Evolutionary conservation across 2,113 vertebrate species (phyloP), one percentile per base, ranked within the genome.

Genomic region (Anhinga rufa): DNA sequence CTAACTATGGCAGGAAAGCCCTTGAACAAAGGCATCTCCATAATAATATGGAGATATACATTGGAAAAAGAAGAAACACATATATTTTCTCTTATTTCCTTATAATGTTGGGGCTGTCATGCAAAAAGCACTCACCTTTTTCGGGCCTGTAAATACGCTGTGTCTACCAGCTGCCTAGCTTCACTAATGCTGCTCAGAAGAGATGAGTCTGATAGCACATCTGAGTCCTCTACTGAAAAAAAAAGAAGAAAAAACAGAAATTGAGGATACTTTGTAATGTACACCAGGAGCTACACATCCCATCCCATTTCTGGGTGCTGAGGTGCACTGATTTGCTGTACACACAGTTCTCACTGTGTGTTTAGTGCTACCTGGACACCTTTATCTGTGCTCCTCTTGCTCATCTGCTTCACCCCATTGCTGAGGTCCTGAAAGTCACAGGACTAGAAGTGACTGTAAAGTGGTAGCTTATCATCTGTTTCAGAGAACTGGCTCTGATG

Each of bases 161-260:
- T 28, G 34, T 97, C 93, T 49, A 96, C 93, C 51, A 71, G 22
- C 42, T 75, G 64, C 84, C 17, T 96, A 74, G 93, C 95, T 78
- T 95, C 60, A 20, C 9, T 49, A 16, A 96, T 60, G 77, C 17
- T 85, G 69, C 64, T 87, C 48, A 62, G 48, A 22, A 96, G 65
- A 54, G 78, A 82, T 0, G 32, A 91, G n/a, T 93, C 87, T 62
- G 84, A 89, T 2, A 93, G 32, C 15, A 21, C 17, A 5, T 66
- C 20, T 7, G 61, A 87, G 19, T 25, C 38, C 17, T 78, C 74
- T 82, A 9, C 36, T 83, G 9, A 38, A 31, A 16, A 14, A 16
- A 15, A 28, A 65, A 51, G 10, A 57, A 70, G 15, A 40, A 65
- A 60, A 31, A 69, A 11, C 25, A 80, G 40, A 88, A 74, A n/a